Conservation (phyloP, 2,797 vertebrate genomes). For the Galaxias olidus region DNA sequence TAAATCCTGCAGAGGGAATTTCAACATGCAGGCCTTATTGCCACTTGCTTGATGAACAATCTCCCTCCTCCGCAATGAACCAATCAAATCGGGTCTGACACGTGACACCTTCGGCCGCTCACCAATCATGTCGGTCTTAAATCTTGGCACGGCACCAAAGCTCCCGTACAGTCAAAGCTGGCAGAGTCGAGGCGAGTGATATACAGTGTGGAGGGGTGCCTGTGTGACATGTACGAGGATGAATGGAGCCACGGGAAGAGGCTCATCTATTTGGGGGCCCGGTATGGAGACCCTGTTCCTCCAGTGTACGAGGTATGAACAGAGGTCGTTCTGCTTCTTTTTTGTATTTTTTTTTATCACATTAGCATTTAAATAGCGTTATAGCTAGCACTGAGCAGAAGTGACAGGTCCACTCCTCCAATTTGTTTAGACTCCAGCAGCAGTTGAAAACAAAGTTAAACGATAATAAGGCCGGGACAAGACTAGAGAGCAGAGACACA, state of each 20-base stretch:
- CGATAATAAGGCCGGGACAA: constrained; percentile 62
- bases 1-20: too few species aligned
- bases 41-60: not conserved
- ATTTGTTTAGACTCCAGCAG: constrained; percentile 49
- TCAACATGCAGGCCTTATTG: too few species aligned
- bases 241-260: constrained; percentile 51
- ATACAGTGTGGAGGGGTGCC: constrained; percentile 14
- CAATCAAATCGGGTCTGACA: constrained; percentile 19
- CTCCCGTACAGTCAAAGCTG: constrained; percentile 26
- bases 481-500: constrained; percentile 50
- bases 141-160: constrained; percentile 22
- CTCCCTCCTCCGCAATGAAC: not conserved
- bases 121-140: constrained; percentile 27
- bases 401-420: constrained; percentile 63
- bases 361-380: constrained; percentile 80
- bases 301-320: constrained; percentile 46
- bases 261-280: constrained; percentile 59
- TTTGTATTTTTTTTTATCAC: constrained; percentile 59
- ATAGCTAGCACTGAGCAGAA: constrained; percentile 66
- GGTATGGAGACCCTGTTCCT: constrained; percentile 42
- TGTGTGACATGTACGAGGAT: constrained; percentile 27
- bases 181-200: constrained; percentile 18
- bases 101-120: constrained; percentile 7
- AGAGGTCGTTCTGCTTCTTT: constrained; percentile 72
- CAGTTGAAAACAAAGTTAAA: constrained; percentile 72